Evolutionary conservation across 2,888 invertebrate species (phyloP), one percentile per base, ranked within the genome.

Genomic region (Eulithis prunata): DNA sequence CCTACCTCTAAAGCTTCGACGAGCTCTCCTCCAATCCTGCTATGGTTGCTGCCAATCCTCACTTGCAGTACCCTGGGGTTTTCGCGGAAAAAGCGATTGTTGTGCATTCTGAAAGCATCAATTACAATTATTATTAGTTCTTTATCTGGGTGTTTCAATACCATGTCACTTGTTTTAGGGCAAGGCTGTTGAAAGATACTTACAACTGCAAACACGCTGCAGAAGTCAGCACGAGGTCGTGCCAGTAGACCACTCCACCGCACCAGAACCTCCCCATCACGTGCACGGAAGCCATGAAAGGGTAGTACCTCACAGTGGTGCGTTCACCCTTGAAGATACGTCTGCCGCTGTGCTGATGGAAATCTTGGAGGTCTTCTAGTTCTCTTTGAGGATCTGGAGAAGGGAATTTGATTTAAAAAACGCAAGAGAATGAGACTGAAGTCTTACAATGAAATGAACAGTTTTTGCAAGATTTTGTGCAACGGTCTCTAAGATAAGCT

Each of bases 231-330:
- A 88, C 81, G 32, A 92, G 62, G 53, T 92, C 92, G 0, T 80
- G 74, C 82, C 83, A 87, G 64, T 89, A 87, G 4, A 92, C 70
- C 1, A 76, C 79, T 0, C 91, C 92, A 0, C 91, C 91, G 64
- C 92, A 92, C 91, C 91, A 92, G 73, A 92, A 92, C 36, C 88
- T 73, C 0, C 89, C 89, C 87, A 90, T 86, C 2, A 92, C 78
- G 56, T 91, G 91, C 1, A 92, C 73, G 0, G 92, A 90, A 0
- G 78, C 89, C 88, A 93, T 89, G 71, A 91, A 93, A 0, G 91
- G 90, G 61, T 89, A 92, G 69, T 86, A 76, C 53, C 81, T 78
- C 63, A 92, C 78, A 0, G 79, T 84, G 1, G 91, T 89, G 2
- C 90, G 75, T 68, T 89, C 87, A 0, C 92, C 92, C 43, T 76